Percentiles rank a stretch among this genome's conserved stretches.
phyloP scores from a whole-genome alignment of 2,888 invertebrate species.

The Theodoxus fluviatilis region DNA sequence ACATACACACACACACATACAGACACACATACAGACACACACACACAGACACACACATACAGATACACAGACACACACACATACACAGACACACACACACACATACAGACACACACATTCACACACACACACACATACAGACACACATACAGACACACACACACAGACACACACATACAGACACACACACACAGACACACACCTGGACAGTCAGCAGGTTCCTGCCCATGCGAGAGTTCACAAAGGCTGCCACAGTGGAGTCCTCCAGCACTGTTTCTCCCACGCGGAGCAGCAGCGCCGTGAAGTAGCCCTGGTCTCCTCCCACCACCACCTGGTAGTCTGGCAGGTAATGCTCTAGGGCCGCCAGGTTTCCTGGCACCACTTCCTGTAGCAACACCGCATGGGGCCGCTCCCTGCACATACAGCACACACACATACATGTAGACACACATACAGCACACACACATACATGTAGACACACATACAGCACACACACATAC shows the following conservation, averaged over 20 bases:
- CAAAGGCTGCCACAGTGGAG: conserved; percentile 66
- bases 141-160: neutral
- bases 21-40: conserved; percentile 1
- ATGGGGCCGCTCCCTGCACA: conserved; percentile 69
- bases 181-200: conserved; percentile 25
- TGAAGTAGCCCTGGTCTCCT: conserved; percentile 41
- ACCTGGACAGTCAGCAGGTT: conserved; percentile 59
- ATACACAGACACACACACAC: neutral
- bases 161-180: neutral
- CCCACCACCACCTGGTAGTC: conserved; percentile 43
- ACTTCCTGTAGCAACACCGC: conserved; percentile 50
- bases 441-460: no score
- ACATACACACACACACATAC: neutral
- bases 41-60: neutral
- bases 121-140: neutral
- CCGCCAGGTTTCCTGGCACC: conserved; percentile 40
- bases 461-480: no score
- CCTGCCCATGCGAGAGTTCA: conserved; percentile 68
- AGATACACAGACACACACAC: conserved; percentile 1
- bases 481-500: no score
- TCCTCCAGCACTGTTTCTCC: conserved; percentile 57
- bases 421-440: no score
- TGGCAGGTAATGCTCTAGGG: conserved; percentile 62
- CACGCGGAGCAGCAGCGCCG: conserved; percentile 32
- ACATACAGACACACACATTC: neutral